Base-by-base conservation (phyloP, 2,797 vertebrate species). In the Botia kubotai region DNA sequence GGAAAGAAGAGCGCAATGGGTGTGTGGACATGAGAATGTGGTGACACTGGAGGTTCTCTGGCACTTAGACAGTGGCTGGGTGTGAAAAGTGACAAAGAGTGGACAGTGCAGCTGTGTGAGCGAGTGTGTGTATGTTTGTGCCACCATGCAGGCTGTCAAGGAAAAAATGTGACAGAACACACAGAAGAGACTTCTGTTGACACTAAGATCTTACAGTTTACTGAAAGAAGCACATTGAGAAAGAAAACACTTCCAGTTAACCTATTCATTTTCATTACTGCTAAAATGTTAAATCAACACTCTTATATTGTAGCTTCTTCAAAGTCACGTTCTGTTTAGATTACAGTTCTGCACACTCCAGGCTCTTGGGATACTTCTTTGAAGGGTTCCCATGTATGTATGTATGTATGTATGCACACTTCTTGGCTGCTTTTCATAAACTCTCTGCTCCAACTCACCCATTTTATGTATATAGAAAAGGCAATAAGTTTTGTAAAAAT, bases 1-100 rank as follows among this genome's bases (percentile, higher is more conserved):
- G 63, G 63, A 66, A 86, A 86, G 81, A 82, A 79, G 69, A 39
- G 76, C 69, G 70, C 36, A 78, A 75, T 82, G 78, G 50, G 69
- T 76, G 65, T 72, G 68, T 52, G 73, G 29, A 73, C 71, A 55
- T 71, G 68, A 68, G 53, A 26, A 70, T 76, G 65, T 46, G 71
- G 71, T 58, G 72, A 58, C 62, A 81, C 75, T 77, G 73, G 33
- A 82, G 73, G 83, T 73, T 78, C 43, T 60, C 76, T 85, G 85
- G 85, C 83, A 69, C 11, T 14, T 3, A 72, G 75, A 86, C 81
- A 84, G 78, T 50, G 4, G 63, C 72, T 82, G 83, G 76, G 83
- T 87, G 85, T 87, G 81, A 87, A 79, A 83, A 83, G 17, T 69
- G 68, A 75, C 74, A 63, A 16, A 69, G 39, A 77, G 19, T 53